Evolutionary conservation across 2,888 invertebrate genomes (phyloP).

Genomic region (Buathra laborator): DNA sequence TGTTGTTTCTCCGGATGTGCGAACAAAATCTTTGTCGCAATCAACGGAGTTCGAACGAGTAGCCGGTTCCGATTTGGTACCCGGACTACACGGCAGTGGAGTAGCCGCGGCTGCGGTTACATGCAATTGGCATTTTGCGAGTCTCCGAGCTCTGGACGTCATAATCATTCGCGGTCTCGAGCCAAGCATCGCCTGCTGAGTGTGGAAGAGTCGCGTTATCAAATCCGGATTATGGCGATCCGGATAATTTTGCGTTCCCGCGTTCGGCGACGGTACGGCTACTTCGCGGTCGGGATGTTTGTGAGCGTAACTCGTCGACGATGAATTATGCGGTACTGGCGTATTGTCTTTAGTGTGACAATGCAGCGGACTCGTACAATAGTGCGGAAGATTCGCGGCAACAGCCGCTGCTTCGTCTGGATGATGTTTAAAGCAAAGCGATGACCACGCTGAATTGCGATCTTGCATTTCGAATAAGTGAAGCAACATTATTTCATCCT

Average conservation of each 20-base stretch:
- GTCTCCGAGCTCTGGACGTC: slow-evolving; percentile 3
- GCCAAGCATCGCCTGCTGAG: slow-evolving; percentile 43
- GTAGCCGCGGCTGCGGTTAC: slow-evolving; percentile 13
- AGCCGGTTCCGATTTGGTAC: slow-evolving; percentile 79
- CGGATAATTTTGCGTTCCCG: slow-evolving; percentile 65
- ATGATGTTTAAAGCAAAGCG: slow-evolving; percentile 78
- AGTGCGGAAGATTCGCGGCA: slow-evolving; percentile 69
- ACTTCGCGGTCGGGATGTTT: slow-evolving; percentile 77
- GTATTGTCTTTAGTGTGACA: slow-evolving; percentile 57
- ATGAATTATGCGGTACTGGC: slow-evolving; percentile 54
- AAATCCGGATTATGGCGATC: slow-evolving; percentile 71
- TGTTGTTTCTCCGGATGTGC: slow-evolving; percentile 59
- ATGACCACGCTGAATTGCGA: slow-evolving; percentile 80
- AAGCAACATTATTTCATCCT: slow-evolving; percentile 88
- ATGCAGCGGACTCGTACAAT: slow-evolving; percentile 74
- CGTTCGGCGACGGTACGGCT: slow-evolving; percentile 52
- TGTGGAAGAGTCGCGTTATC: slow-evolving; percentile 60
- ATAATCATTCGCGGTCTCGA: slow-evolving; percentile 16
- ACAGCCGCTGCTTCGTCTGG: slow-evolving; percentile 72
- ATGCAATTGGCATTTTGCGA: slow-evolving; percentile 45
- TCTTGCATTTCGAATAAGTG: slow-evolving; percentile 87
- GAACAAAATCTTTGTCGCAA: slow-evolving; percentile 77
- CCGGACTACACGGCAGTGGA: slow-evolving; percentile 35
- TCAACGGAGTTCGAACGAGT: slow-evolving; percentile 81
- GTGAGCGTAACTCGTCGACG: slow-evolving; percentile 72